These are phyloP conservation scores for Pheosia gnoma DNA, from an alignment of 2,888 invertebrate genomes.

Conservation along the genomic window DNA sequence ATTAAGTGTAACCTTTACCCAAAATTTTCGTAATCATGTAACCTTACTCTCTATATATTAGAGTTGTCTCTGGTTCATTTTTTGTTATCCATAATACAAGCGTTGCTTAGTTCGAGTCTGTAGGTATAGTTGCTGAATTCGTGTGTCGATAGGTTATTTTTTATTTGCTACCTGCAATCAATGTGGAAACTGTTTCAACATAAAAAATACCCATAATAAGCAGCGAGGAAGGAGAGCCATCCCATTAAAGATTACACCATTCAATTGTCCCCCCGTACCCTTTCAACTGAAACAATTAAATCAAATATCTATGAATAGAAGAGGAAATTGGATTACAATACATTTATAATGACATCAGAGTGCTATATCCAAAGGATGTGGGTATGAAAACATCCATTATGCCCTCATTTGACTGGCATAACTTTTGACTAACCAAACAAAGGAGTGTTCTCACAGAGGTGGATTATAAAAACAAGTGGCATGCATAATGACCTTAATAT, in stretches of 20 bases:
- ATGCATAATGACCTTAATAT: constrained; percentile 41
- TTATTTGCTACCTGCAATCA: too few relatives aligned
- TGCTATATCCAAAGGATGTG: constrained; percentile 22
- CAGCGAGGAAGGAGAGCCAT: too few relatives aligned
- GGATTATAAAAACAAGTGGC: constrained; percentile 47
- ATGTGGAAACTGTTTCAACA: too few relatives aligned
- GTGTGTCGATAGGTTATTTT: too few relatives aligned
- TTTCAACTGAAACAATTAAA: neutral
- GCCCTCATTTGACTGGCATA: constrained; percentile 15
- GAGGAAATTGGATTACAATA: constrained; percentile 4
- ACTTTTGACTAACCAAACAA: constrained; percentile 39
- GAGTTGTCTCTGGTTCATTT: too few relatives aligned
- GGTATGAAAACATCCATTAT: constrained; percentile 39
- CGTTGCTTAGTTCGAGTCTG: too few relatives aligned
- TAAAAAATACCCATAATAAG: too few relatives aligned
- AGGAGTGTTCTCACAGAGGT: constrained; percentile 37
- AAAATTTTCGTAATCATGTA: too few relatives aligned
- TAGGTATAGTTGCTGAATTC: too few relatives aligned
- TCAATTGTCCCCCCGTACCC: neutral
- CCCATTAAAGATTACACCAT: neutral
- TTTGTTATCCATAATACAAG: too few relatives aligned
- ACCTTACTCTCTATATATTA: too few relatives aligned
- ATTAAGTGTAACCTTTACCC: too few relatives aligned
- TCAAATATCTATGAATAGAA: constrained; percentile 5
- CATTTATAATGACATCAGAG: constrained; percentile 24